Conservation (phyloP, 2,797 vertebrate genomes). For the Falco berigora region DNA sequence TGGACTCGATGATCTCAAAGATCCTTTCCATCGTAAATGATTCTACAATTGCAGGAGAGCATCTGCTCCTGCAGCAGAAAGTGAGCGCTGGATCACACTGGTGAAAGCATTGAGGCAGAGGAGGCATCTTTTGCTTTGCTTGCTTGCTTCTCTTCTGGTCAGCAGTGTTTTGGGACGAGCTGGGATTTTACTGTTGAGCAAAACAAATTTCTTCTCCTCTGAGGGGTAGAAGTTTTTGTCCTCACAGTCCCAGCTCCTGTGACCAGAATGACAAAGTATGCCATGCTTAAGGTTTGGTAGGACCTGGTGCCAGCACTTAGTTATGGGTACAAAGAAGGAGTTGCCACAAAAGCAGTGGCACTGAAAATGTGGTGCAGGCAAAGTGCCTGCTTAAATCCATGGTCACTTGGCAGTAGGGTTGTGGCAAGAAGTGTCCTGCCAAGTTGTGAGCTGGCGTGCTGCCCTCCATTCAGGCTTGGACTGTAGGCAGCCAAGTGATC, state of each 20-base stretch:
- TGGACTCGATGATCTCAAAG: no score
- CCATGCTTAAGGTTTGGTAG: background rate
- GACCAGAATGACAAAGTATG: background rate
- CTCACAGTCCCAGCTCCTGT: background rate
- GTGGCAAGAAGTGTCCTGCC: slow-evolving; percentile 34
- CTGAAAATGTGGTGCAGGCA: slow-evolving; percentile 27
- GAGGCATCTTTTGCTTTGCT: background rate
- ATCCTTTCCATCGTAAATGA: no score
- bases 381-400: slow-evolving; percentile 1
- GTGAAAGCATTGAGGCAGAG: background rate
- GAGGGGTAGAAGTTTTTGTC: background rate
- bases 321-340: background rate
- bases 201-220: background rate
- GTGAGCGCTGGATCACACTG: background rate
- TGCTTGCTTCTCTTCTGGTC: background rate
- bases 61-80: background rate
- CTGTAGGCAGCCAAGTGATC: slow-evolving; percentile 69
- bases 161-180: background rate
- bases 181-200: background rate
- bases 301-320: background rate
- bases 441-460: slow-evolving; percentile 45
- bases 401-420: slow-evolving; percentile 42
- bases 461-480: slow-evolving; percentile 65
- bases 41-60: background rate
- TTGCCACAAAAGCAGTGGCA: background rate